Evolutionary conservation across 2,113 vertebrate genomes (phyloP).

Genomic region (Thamnophis sirtalis): DNA sequence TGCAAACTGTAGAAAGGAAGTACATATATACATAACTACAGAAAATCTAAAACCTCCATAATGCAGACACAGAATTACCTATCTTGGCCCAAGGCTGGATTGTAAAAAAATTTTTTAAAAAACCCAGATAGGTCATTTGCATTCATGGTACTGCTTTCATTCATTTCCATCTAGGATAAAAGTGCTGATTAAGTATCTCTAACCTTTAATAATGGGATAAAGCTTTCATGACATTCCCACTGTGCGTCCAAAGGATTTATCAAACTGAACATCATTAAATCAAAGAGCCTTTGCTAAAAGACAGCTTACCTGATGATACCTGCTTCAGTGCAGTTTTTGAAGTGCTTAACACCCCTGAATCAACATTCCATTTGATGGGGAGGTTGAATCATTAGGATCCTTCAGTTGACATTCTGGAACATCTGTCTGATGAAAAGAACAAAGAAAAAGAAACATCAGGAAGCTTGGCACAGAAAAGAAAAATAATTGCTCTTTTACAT

Average conservation of each 20-base stretch:
- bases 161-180: not conserved
- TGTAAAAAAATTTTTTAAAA: not conserved
- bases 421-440: slow-evolving; percentile 11
- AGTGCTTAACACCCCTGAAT: slow-evolving; percentile 14
- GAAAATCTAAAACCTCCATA: not conserved
- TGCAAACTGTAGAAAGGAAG: not conserved
- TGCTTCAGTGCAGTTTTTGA: slow-evolving; percentile 35
- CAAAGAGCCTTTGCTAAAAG: slow-evolving; percentile 30
- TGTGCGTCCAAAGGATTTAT: slow-evolving; percentile 30
- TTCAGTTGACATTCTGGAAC: slow-evolving; percentile 28
- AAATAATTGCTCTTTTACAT: slow-evolving; percentile 39
- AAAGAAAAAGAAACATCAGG: slow-evolving; percentile 34
- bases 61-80: not conserved
- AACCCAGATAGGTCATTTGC: slow-evolving; percentile 20
- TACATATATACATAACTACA: not conserved
- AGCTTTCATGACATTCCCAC: slow-evolving; percentile 39
- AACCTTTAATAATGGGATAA: slow-evolving; percentile 26
- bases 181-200: slow-evolving; percentile 33
- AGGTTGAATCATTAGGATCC: slow-evolving; percentile 32
- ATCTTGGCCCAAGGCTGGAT: not conserved
- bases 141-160: not conserved
- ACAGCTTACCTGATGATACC: slow-evolving; percentile 14
- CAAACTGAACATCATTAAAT: slow-evolving; percentile 54
- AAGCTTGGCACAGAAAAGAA: slow-evolving; percentile 15
- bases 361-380: slow-evolving; percentile 29